Base-by-base conservation (phyloP, 2,797 vertebrate genomes). In the Nannoperca obscura region DNA sequence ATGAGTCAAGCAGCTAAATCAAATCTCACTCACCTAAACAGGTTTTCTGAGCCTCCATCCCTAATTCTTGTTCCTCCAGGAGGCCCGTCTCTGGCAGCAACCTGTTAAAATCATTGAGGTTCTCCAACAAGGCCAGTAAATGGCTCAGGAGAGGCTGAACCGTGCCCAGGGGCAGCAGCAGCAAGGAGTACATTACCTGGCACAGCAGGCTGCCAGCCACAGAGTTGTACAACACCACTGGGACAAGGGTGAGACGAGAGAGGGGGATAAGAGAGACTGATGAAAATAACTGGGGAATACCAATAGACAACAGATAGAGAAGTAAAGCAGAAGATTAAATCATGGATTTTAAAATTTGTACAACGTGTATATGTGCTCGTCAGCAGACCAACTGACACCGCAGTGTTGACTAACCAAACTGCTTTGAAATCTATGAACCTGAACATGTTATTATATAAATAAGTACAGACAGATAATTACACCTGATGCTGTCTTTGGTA, bases 141-240 rank as follows among this genome's bases (percentile, higher is more conserved):
- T 95, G 94, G 76, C 91, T 91, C 42, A 96, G 92, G 47, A 96
- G 91, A 13, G 95, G 95, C 24, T 93, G 95, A 65, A 96, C 91
- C 2, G 90, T 90, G 47, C 71, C 85, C 85, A 96, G 91, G 15
- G 96, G 94, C 82, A 96, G 83, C 87, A 96, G 91, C 75, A 96
- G 91, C 80, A 96, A 76, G 38, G 95, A 96, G 80, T 96, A 95
- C 74, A 96, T 93, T 52, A 96, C 90, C 88, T 96, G 96, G 85
- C 95, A 96, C 78, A 96, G 91, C 62, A 96, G 88, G 81, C 93
- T 95, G 78, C 96, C 96, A 54, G 95, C 94, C 58, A 95, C 92
- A 2, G 96, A 96, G 85, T 92, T 92, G 83, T 94, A 95, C 82
- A 96, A 84, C 90, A 96, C 95, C 78, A 68, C 96, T 96, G 82